Evolutionary conservation across 2,113 vertebrate genomes (phyloP).

Genomic region (Suncus etruscus): DNA sequence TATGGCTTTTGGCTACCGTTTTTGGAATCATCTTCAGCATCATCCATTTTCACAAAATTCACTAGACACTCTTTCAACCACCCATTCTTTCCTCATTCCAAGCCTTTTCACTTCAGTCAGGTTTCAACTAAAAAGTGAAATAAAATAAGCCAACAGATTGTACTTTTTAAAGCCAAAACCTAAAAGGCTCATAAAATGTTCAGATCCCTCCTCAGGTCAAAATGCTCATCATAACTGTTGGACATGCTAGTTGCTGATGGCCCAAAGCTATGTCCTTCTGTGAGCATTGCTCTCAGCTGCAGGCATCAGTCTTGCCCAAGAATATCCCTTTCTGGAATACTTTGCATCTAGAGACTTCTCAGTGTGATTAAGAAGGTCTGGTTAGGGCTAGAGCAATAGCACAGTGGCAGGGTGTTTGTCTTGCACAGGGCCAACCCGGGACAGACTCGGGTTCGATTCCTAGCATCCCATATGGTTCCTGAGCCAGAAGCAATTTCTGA

Average conservation of each 20-base stretch:
- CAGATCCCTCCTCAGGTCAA: not conserved
- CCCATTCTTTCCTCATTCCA: not conserved
- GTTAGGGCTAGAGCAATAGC: too few species aligned
- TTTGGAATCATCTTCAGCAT: not conserved
- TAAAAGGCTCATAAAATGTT: not conserved
- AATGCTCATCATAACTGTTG: not conserved
- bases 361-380: not conserved
- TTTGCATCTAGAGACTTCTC: not conserved
- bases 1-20: too few species aligned
- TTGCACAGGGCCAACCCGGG: too few species aligned
- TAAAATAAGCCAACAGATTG: not conserved
- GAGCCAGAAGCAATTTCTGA: too few species aligned
- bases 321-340: not conserved
- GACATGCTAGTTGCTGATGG: not conserved
- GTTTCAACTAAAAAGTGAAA: slow-evolving; percentile 37
- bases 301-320: not conserved
- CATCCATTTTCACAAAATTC: not conserved
- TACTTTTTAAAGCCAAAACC: too few species aligned
- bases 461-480: too few species aligned
- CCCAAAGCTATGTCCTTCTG: not conserved
- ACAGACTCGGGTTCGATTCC: too few species aligned
- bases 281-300: not conserved
- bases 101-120: not conserved
- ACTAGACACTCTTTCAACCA: not conserved
- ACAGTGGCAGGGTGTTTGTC: too few species aligned